Evolutionary conservation across 2,113 vertebrate species (phyloP).

Genomic region (Caracal caracal): DNA sequence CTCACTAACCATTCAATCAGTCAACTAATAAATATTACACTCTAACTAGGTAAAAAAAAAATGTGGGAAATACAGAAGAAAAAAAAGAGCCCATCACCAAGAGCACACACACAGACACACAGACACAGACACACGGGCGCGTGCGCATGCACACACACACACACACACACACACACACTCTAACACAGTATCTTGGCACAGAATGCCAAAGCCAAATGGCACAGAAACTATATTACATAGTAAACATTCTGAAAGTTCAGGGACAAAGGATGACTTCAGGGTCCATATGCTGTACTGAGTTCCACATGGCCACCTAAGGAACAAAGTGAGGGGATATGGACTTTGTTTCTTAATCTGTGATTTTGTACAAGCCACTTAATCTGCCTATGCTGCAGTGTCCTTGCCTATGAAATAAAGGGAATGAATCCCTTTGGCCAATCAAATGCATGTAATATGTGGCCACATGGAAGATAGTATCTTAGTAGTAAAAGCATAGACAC

Average conservation of each 20-base stretch:
- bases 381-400: not conserved
- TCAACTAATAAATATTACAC: not conserved
- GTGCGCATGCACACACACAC: not conserved
- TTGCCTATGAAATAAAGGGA: not conserved
- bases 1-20: not conserved
- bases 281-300: not conserved
- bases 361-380: not conserved
- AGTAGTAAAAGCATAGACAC: not conserved
- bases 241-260: not conserved
- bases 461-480: not conserved
- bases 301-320: not conserved
- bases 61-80: not conserved
- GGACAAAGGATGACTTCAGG: not conserved
- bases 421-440: not conserved
- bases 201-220: not conserved
- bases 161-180: not conserved
- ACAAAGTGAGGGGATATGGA: not conserved
- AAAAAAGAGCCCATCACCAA: not conserved
- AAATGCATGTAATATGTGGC: not conserved
- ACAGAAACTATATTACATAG: not conserved
- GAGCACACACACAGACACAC: not conserved
- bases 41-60: not conserved
- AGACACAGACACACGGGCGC: not conserved
- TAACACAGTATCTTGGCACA: too few species aligned
- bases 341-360: not conserved